Conservation (phyloP, 2,888 invertebrate species). For the Chloromyia formosa region DNA sequence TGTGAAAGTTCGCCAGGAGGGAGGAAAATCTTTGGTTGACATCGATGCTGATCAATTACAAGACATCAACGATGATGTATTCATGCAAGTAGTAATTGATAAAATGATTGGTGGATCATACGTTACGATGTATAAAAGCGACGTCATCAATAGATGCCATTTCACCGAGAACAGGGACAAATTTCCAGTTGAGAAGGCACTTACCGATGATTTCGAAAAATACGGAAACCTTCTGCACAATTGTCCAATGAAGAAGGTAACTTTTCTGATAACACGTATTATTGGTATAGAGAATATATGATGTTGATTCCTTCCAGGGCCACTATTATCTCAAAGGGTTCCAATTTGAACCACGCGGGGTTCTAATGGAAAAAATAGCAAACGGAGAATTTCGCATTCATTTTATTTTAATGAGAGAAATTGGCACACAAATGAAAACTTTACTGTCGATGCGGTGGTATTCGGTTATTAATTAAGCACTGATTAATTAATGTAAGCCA, state of each 20-base stretch:
- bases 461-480: not conserved
- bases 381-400: slow-evolving; percentile 41
- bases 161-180: slow-evolving; percentile 46
- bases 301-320: slow-evolving; percentile 30
- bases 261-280: no score
- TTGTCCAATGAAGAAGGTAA: slow-evolving; percentile 53
- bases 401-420: slow-evolving; percentile 38
- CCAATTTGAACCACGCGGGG: slow-evolving; percentile 26
- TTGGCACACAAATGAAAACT: slow-evolving; percentile 29
- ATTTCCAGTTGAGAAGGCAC: slow-evolving; percentile 44
- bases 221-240: slow-evolving; percentile 52
- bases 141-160: slow-evolving; percentile 46
- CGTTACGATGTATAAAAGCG: slow-evolving; percentile 44
- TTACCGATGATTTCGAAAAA: slow-evolving; percentile 50
- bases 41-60: slow-evolving; percentile 43
- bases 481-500: no score
- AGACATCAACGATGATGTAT: slow-evolving; percentile 42
- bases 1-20: slow-evolving; percentile 41
- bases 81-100: slow-evolving; percentile 45
- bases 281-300: no score
- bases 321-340: slow-evolving; percentile 43
- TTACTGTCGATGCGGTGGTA: slow-evolving; percentile 33
- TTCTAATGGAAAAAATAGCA: slow-evolving; percentile 26
- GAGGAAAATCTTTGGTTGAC: slow-evolving; percentile 42
- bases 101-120: slow-evolving; percentile 15